Evolutionary conservation across 2,113 vertebrate species (phyloP).

Genomic region (Arizona elegans): DNA sequence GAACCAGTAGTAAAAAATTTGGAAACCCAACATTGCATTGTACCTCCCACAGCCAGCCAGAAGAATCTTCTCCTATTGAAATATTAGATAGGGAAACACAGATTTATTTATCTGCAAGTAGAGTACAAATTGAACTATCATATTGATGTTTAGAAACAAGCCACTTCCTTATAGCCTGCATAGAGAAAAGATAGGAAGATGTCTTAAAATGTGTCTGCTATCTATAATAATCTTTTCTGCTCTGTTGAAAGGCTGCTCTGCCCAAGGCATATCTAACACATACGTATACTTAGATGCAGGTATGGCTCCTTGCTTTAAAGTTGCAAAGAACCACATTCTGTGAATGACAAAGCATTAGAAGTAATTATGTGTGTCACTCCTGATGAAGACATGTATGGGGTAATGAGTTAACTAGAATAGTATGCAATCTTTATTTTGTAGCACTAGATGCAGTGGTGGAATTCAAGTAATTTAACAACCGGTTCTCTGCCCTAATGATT

Average conservation of each 20-base stretch:
- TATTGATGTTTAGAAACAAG: neutral
- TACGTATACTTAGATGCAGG: neutral
- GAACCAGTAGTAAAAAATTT: too few species aligned
- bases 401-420: neutral
- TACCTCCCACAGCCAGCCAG: neutral
- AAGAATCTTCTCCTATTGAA: neutral
- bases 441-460: neutral
- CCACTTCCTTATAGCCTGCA: neutral
- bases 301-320: constrained; percentile 7
- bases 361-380: neutral
- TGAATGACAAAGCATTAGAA: neutral
- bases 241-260: neutral
- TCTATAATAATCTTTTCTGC: neutral
- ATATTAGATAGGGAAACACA: neutral
- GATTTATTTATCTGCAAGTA: neutral
- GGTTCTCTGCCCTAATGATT: too few species aligned
- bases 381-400: neutral
- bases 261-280: neutral
- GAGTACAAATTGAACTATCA: neutral
- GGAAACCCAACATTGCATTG: too few species aligned
- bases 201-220: neutral
- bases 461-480: too few species aligned
- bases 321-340: neutral
- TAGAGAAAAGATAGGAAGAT: neutral
- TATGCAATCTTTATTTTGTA: neutral